Conservation (phyloP, 2,113 vertebrate species). For the Aegithalos caudatus region DNA sequence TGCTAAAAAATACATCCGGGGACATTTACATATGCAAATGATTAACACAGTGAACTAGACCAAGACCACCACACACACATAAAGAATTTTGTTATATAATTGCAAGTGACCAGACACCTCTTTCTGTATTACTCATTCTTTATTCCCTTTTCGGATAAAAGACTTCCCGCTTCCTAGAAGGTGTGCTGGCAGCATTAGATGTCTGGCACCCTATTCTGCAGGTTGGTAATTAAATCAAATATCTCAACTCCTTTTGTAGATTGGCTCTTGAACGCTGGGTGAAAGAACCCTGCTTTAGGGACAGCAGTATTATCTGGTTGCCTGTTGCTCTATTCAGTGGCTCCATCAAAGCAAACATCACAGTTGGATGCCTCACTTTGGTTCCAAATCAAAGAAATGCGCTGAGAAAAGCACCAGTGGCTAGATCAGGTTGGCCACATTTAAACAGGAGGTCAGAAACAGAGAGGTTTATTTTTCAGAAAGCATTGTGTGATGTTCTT, state of each 20-base stretch:
- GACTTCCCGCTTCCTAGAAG: not conserved
- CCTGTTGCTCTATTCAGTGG: not conserved
- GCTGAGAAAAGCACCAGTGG: not conserved
- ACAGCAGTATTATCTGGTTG: not conserved
- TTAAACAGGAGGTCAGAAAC: not conserved
- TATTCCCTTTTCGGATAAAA: not conserved
- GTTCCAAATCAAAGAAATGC: not conserved
- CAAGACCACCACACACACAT: rapidly evolving
- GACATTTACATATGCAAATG: not conserved
- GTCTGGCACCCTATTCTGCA: not conserved
- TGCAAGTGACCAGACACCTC: not conserved
- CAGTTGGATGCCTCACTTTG: not conserved
- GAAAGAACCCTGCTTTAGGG: not conserved
- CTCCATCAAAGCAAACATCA: not conserved
- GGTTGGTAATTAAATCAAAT: not conserved
- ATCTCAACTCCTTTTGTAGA: not conserved
- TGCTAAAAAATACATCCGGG: not conserved
- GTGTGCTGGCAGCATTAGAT: not conserved
- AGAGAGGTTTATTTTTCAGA: not conserved
- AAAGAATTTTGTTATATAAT: not conserved
- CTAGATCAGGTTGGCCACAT: not conserved
- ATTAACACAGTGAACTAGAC: not conserved
- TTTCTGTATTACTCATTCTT: not conserved
- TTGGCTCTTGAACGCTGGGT: not conserved
- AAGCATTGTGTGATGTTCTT: not conserved